A percentile compares a stretch with the other conserved stretches of the same genome.
These are phyloP conservation scores for Paedocypris micromegethes DNA, from an alignment of 2,797 vertebrate genomes.

Conservation along the genomic window DNA sequence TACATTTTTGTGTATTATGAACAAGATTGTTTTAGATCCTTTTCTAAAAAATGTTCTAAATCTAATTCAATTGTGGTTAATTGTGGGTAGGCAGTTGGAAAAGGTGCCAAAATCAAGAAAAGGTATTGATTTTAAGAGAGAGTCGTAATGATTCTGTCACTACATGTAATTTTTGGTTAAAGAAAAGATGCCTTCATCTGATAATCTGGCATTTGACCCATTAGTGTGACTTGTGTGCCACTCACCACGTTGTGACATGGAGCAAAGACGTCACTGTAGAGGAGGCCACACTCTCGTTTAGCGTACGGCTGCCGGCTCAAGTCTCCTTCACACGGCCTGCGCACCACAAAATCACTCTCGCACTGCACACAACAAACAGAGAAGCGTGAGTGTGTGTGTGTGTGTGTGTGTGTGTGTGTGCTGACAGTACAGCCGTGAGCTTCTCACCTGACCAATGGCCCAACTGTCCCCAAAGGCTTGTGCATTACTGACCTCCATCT, in stretches of 20 bases:
- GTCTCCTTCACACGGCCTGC: constrained; percentile 90
- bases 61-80: too few relatives aligned
- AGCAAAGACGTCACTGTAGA: constrained; percentile 95
- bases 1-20: too few relatives aligned
- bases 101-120: too few relatives aligned
- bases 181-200: too few relatives aligned
- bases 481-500: constrained; percentile 93
- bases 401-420: neutral
- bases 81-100: too few relatives aligned
- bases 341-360: constrained; percentile 80
- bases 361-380: constrained; percentile 68
- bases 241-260: constrained; percentile 96
- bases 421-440: neutral
- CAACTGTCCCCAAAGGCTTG: constrained; percentile 97
- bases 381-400: constrained; percentile 34
- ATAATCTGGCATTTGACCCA: too few relatives aligned
- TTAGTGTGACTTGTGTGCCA: constrained; percentile 27
- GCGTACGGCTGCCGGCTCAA: constrained; percentile 95
- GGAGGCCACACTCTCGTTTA: constrained; percentile 91
- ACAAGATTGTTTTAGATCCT: too few relatives aligned
- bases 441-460: constrained; percentile 87
- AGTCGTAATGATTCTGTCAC: too few relatives aligned
- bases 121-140: too few relatives aligned
- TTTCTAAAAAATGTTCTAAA: too few relatives aligned
- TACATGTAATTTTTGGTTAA: too few relatives aligned